Conservation (phyloP, 2,113 vertebrate genomes). For the Toxotes chatareus region DNA sequence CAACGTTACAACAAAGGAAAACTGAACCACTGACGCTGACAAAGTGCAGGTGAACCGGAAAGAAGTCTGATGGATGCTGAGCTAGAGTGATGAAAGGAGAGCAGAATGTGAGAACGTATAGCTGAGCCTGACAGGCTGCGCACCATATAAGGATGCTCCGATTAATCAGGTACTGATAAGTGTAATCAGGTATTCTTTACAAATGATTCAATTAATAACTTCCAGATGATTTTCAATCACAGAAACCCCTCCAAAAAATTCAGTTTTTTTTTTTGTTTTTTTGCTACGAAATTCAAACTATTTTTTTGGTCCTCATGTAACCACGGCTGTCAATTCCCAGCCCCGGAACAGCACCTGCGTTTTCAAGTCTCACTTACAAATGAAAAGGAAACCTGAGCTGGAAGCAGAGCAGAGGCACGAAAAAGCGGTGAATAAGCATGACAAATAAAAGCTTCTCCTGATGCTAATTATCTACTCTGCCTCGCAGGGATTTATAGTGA, state of each 20-base stretch:
- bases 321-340: neutral
- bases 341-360: neutral
- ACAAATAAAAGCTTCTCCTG: constrained; percentile 27
- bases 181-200: neutral
- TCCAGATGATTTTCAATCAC: neutral
- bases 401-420: neutral
- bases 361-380: neutral
- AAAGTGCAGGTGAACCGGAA: neutral
- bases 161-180: neutral
- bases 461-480: constrained; percentile 24
- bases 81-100: accelerated
- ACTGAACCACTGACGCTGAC: neutral
- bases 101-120: neutral
- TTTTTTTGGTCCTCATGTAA: neutral
- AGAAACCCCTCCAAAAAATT: neutral
- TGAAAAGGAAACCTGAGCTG: neutral
- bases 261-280: too few relatives aligned
- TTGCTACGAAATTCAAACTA: too few relatives aligned
- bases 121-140: neutral
- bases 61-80: neutral
- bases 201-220: neutral
- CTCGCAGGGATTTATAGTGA: constrained; percentile 58
- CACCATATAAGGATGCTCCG: neutral
- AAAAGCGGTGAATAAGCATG: constrained; percentile 39
- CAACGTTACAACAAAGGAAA: neutral